A percentile compares a stretch with the other conserved stretches of the same genome.
Conservation (phyloP, 2,888 invertebrate genomes). For the Drosophila neotestacea region DNA sequence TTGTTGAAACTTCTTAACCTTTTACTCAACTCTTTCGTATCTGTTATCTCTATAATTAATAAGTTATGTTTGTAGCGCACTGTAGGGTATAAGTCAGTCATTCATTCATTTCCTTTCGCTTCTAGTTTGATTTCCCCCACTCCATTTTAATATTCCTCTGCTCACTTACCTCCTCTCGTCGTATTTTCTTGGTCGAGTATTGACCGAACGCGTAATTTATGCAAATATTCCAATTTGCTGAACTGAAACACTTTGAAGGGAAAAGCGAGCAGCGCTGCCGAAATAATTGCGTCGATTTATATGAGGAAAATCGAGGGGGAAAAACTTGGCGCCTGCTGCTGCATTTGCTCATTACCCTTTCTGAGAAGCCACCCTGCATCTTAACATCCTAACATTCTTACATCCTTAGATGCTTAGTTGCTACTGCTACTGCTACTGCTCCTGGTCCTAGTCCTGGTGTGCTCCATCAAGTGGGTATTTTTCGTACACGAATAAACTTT, state of each 20-base stretch:
- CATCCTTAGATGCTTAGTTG: not conserved
- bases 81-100: not conserved
- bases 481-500: conserved; percentile 78
- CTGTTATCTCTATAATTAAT: too few species aligned
- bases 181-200: conserved; percentile 35
- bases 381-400: not conserved
- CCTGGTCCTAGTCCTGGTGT: conserved; percentile 25
- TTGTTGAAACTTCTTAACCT: too few species aligned
- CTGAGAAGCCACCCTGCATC: conserved; percentile 37
- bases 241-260: conserved; percentile 48
- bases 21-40: too few species aligned
- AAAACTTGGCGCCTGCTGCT: conserved; percentile 26
- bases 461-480: conserved; percentile 68
- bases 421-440: not conserved
- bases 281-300: conserved; percentile 78
- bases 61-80: too few species aligned
- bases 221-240: conserved; percentile 65
- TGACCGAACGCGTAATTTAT: conserved; percentile 60
- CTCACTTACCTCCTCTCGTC: not conserved
- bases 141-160: not conserved
- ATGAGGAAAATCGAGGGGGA: conserved; percentile 42
- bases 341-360: conserved; percentile 67
- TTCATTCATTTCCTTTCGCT: not conserved
- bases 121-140: not conserved
- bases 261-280: conserved; percentile 43